Evolutionary conservation across 2,113 vertebrate species (phyloP), one percentile per base, ranked within the genome.

Genomic region (Numenius arquata): DNA sequence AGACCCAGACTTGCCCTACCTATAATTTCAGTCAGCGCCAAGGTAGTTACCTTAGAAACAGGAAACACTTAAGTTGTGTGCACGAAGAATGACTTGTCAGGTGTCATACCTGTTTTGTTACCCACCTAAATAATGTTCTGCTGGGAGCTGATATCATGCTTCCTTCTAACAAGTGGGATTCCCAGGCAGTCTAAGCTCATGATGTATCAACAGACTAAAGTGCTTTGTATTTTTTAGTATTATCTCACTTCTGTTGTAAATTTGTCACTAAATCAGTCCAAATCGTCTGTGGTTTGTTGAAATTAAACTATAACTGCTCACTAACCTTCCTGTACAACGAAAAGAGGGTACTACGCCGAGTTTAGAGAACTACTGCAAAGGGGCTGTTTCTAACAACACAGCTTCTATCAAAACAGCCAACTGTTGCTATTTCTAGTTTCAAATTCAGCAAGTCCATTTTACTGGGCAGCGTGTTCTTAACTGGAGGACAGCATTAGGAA

Each of bases 281-380:
- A 73, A 47, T 0, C 2, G 9, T 10, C 15, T 6, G 5, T 2
- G 6, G 12, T 10, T 32, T 30, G 45, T 4, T 80, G 67, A 83
- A 76, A 40, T 14, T 55, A 47, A 66, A 23, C 17, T 14, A 3
- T 2, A 23, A 26, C 15, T n/a, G 14, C 23, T 61, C 34, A 6
- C 8, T 19, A 40, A 8, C 27, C 17, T 40, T 21, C n/a, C 1
- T 4, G 8, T 8, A 18, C 2, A 16, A n/a, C 5, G 4, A 23
- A 6, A 25, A 25, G 15, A 29, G 0, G 3, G 11, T 18, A 47
- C 32, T 30, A 27, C 38, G 12, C 5, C 1, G 8, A 56, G 20
- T 21, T 21, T 15, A 58, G 18, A 38, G 12, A 83, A 26, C 47
- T 20, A 20, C 0, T 11, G 14, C 38, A 55, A 40, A 63, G 26